A percentile compares a stretch with the other conserved stretches of the same genome.
phyloP scores from a whole-genome alignment of 1,140 invertebrate species.

The Drosophila hydei region DNA sequence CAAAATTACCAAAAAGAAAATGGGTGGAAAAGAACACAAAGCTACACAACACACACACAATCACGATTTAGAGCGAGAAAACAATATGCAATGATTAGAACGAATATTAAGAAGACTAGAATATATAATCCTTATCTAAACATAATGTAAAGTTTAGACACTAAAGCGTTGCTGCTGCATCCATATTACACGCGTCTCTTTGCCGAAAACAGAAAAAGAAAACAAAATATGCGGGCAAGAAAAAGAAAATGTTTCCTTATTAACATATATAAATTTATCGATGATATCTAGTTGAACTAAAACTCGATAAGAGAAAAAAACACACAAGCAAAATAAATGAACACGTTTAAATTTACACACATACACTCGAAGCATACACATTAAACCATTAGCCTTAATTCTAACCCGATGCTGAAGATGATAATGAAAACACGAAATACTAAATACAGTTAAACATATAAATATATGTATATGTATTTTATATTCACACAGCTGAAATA shows the following conservation, averaged over 20 bases:
- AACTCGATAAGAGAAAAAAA: conserved; percentile 48
- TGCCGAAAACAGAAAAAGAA: conserved; percentile 5
- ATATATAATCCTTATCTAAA: conserved; percentile 5
- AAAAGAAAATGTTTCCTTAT: conserved; percentile 56
- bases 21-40: conserved; percentile 11
- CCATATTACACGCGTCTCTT: conserved; percentile 2
- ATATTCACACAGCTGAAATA: background rate
- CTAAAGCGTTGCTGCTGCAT: conserved; percentile 29
- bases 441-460: conserved; percentile 17
- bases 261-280: conserved; percentile 42
- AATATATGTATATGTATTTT: conserved; percentile 21
- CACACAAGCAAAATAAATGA: conserved; percentile 19
- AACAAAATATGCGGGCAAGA: conserved; percentile 10
- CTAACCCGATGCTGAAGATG: conserved; percentile 19
- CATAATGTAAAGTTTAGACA: too few relatives aligned
- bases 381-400: conserved; percentile 58
- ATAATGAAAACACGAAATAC: too few relatives aligned
- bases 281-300: conserved; percentile 64
- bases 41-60: conserved; percentile 10
- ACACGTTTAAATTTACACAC: conserved; percentile 1
- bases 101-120: background rate
- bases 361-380: conserved; percentile 18
- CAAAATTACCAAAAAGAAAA: conserved; percentile 17
- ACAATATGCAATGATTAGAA: background rate
- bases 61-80: conserved; percentile 44